Conservation (phyloP, 2,888 invertebrate species). For the Aspidapion aeneum region DNA sequence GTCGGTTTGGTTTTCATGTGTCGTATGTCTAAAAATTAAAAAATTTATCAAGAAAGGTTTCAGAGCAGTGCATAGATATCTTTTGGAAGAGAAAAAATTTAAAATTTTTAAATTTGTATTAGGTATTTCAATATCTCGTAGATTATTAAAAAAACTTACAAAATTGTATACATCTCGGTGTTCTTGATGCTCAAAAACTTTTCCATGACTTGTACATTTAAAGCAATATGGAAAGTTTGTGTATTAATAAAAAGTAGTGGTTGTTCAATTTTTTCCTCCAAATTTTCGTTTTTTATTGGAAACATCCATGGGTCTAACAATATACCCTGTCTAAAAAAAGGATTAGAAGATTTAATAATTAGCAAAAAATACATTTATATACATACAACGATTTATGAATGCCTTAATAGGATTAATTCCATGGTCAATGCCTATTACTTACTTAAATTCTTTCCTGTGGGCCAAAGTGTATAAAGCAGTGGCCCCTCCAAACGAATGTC, state of each 20-base stretch:
- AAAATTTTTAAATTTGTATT: too few relatives aligned
- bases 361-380: too few relatives aligned
- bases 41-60: slow-evolving; percentile 23
- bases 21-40: slow-evolving; percentile 47
- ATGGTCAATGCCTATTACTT: too few relatives aligned
- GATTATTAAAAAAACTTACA: slow-evolving; percentile 42
- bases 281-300: slow-evolving; percentile 50
- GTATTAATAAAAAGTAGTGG: slow-evolving; percentile 57
- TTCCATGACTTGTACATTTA: slow-evolving; percentile 52
- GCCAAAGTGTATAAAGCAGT: slow-evolving; percentile 55
- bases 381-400: too few relatives aligned
- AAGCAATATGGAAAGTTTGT: slow-evolving; percentile 55
- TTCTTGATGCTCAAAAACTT: slow-evolving; percentile 37
- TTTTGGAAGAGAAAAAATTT: too few relatives aligned
- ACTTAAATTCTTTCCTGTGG: slow-evolving; percentile 54
- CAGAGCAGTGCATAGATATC: too few relatives aligned
- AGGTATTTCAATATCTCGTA: too few relatives aligned
- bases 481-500: slow-evolving; percentile 66
- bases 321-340: slow-evolving; percentile 47
- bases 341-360: neutral
- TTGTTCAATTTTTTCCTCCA: slow-evolving; percentile 46
- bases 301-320: slow-evolving; percentile 62
- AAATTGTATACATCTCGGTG: slow-evolving; percentile 46
- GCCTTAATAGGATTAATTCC: too few relatives aligned
- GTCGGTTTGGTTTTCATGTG: slow-evolving; percentile 52